Base-by-base conservation (phyloP, 2,113 vertebrate genomes). In the Equus quagga region DNA sequence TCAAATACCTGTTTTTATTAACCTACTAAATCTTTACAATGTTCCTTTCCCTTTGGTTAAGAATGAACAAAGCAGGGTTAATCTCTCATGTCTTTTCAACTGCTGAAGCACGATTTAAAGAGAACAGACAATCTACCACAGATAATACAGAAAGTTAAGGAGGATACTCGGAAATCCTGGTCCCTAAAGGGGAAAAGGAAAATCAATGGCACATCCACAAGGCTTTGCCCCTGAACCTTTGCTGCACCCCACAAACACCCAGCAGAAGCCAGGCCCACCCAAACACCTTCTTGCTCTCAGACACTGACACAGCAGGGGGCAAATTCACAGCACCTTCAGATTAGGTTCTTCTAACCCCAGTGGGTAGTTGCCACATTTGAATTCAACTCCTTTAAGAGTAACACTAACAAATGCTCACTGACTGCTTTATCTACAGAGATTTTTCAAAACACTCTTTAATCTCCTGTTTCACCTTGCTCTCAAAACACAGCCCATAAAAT, bases 11-110 rank as follows among this genome's bases (percentile, higher is more conserved):
- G 15, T 79, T 91, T 91, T 86, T 58, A 95, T 92, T 80, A 62
- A 81, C 62, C 82, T 70, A 72, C 31, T 83, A 76, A 81, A 88
- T 83, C 72, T 96, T 69, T 33, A 89, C 67, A 69, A 84, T 87
- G 33, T 44, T 46, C 24, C 44, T 56, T 41, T 72, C 67, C 49
- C 21, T 67, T 69, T 91, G n/a, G 31, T 60, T 78, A 81, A 75
- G 88, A 92, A 94, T 49, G 82, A 87, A 73, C 26, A 75, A 93
- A 79, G 19, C 65, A 83, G 41, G 19, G 70, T 87, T 51, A 78
- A 26, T 54, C 36, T 21, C 15, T 17, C 33, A 62, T 1, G 2
- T 70, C 49, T 96, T 73, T 84, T 67, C 78, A 86, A 91, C 60
- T 8, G 41, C 10, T 23, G 3, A 70, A 56, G 19, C 46, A 70